Base-by-base conservation (phyloP, 2,888 invertebrate species). In the Trachelus iudaicus region DNA sequence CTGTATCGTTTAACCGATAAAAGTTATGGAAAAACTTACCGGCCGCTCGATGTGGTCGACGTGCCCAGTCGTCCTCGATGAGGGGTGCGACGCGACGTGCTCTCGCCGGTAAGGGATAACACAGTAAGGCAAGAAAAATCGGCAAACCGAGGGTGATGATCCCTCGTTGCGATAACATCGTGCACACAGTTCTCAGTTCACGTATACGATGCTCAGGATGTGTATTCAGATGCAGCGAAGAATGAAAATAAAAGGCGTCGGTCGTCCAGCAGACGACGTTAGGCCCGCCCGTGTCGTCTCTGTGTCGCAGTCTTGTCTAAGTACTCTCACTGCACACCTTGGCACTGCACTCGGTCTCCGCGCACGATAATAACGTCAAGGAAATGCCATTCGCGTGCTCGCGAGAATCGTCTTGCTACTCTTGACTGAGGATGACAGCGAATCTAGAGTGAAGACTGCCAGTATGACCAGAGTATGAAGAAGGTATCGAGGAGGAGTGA, bases 51-150 rank as follows among this genome's bases (percentile, higher is more conserved):
- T 93, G 93, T 89, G 93, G 93, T 86, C 94, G 94, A 77, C 94
- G 93, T 84, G 94, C 93, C 91, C 94, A 95, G 87, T 95, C 94
- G 91, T 95, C 95, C 91, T 95, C 95, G 89, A 95, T 92, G 85
- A 94, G 92, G 83, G 95, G 95, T 86, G 94, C 94, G 90, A 94
- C 94, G 87, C 94, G 93, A 86, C 94, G 92, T 35, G 85, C 76
- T 73, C 92, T 90, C 91, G 92, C 85, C 89, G 92, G 89, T 9
- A 56, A 56, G 23, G 56, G 56, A 90, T 92, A 91, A 81, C 88
- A 86, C 81, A 90, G 90, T 91, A 93, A 80, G 83, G 85, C 83
- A 80, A 89, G 84, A 69, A 90, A 91, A 76, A 89, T 82, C 77
- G 86, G 83, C 84, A 87, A 82, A 77, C 87, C 81, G 75, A 86